These are phyloP conservation scores for Zaprionus lachaisei DNA, from an alignment of 1,140 invertebrate species.

Conservation along the genomic window DNA sequence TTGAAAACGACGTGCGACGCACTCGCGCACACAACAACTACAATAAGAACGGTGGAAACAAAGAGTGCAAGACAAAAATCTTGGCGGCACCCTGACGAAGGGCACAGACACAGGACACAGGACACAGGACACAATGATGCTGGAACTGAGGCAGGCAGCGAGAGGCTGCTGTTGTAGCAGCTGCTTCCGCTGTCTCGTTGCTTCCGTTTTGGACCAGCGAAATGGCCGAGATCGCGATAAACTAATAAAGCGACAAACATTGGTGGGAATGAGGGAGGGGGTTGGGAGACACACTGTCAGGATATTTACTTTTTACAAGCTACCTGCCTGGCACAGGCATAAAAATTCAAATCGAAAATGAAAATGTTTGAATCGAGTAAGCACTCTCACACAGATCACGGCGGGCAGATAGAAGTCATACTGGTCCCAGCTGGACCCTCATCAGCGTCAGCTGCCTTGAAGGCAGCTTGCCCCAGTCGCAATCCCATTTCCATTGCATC, in stretches of 20 bases:
- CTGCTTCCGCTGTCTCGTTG: slow-evolving; percentile 51
- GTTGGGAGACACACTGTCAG: slow-evolving; percentile 46
- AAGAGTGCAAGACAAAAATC: slow-evolving; percentile 67
- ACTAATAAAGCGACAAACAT: slow-evolving; percentile 80
- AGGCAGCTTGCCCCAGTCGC: slow-evolving; percentile 1
- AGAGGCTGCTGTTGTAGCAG: slow-evolving; percentile 36
- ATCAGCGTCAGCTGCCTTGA: slow-evolving; percentile 60
- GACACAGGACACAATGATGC: slow-evolving; percentile 16
- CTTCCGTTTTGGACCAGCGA: slow-evolving; percentile 34
- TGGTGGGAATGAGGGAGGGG: background rate
- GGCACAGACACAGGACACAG: background rate
- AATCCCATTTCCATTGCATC: background rate
- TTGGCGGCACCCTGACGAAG: slow-evolving; percentile 29
- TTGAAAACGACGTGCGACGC: slow-evolving; percentile 69
- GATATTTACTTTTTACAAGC: slow-evolving; percentile 80
- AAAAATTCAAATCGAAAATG: slow-evolving; percentile 81
- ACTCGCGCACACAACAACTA: slow-evolving; percentile 31
- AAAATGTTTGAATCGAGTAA: slow-evolving; percentile 58
- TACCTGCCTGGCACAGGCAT: slow-evolving; percentile 47
- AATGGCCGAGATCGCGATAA: slow-evolving; percentile 68
- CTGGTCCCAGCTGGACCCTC: slow-evolving; percentile 50
- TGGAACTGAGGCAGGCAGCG: slow-evolving; percentile 11
- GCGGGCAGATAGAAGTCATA: slow-evolving; percentile 44
- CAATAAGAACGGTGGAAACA: slow-evolving; percentile 56
- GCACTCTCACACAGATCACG: slow-evolving; percentile 50